Conservation (phyloP, 2,797 vertebrate genomes). For the Eleutherodactylus coqui region DNA sequence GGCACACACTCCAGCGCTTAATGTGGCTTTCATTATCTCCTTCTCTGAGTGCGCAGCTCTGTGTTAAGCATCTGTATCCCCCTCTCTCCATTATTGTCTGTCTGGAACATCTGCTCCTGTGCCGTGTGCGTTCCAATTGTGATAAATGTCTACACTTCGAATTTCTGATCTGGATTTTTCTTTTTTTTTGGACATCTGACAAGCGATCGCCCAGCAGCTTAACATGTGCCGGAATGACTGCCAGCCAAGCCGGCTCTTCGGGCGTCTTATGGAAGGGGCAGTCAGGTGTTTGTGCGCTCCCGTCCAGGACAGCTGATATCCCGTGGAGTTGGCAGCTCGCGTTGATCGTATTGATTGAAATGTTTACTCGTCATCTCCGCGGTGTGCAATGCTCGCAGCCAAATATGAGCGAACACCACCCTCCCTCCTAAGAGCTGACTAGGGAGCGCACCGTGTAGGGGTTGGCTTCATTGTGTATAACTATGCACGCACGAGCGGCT, state of each 20-base stretch:
- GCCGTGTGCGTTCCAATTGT: conserved; percentile 23
- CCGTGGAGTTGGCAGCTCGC: conserved; percentile 32
- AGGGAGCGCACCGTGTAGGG: neutral
- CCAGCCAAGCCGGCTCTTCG: conserved; percentile 27
- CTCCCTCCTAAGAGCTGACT: neutral
- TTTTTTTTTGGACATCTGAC: conserved; percentile 32
- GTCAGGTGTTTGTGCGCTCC: neutral
- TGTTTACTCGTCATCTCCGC: conserved; percentile 18
- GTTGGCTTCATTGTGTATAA: neutral
- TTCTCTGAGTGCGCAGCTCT: conserved; percentile 20
- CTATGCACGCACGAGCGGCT: neutral
- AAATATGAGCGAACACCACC: neutral
- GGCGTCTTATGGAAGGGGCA: neutral
- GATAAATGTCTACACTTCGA: conserved; percentile 27
- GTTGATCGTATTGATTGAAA: conserved; percentile 35
- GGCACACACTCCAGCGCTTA: conserved; percentile 21
- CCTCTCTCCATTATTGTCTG: conserved; percentile 43
- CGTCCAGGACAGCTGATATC: conserved; percentile 11
- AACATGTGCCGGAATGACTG: conserved; percentile 20
- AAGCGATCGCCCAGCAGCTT: neutral
- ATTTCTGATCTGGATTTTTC: conserved; percentile 14
- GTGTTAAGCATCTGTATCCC: conserved; percentile 55
- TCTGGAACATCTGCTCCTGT: conserved; percentile 54
- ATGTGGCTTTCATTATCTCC: conserved; percentile 48
- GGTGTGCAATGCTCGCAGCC: neutral